Conservation (phyloP, 1,140 invertebrate species). For the Paraescarpia echinospica region DNA sequence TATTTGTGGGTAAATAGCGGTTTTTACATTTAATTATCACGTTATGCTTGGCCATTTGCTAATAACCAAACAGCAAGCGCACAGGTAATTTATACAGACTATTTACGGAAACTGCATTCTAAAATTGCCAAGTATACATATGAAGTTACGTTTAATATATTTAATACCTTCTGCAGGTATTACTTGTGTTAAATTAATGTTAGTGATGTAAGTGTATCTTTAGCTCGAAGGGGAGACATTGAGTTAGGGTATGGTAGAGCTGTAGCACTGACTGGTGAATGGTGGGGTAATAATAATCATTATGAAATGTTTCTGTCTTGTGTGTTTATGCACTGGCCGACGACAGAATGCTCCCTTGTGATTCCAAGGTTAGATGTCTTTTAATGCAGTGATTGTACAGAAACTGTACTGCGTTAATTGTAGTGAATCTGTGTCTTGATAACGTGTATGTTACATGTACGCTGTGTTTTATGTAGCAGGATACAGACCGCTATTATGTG, state of each 20-base stretch:
- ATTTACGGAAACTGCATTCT: neutral
- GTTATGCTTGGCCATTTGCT: neutral
- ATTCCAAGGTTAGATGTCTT: neutral
- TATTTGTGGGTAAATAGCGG: neutral
- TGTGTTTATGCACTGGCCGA: neutral
- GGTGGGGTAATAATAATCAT: neutral
- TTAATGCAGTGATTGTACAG: neutral
- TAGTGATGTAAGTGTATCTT: neutral
- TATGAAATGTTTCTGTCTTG: neutral
- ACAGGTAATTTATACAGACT: neutral
- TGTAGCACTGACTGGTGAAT: neutral
- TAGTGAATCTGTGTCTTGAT: neutral
- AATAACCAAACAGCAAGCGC: neutral
- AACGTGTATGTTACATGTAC: neutral
- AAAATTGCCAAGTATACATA: neutral
- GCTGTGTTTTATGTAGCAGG: constrained; percentile 4
- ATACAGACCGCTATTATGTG: neutral
- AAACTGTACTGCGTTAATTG: neutral
- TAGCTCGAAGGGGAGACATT: neutral
- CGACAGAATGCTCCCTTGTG: neutral
- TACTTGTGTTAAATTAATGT: neutral
- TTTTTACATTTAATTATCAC: neutral
- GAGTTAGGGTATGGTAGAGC: neutral
- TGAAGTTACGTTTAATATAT: neutral
- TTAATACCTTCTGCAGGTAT: neutral